These are phyloP conservation scores for Psittacus erithacus DNA, from an alignment of 2,113 vertebrate species.

Conservation along the genomic window DNA sequence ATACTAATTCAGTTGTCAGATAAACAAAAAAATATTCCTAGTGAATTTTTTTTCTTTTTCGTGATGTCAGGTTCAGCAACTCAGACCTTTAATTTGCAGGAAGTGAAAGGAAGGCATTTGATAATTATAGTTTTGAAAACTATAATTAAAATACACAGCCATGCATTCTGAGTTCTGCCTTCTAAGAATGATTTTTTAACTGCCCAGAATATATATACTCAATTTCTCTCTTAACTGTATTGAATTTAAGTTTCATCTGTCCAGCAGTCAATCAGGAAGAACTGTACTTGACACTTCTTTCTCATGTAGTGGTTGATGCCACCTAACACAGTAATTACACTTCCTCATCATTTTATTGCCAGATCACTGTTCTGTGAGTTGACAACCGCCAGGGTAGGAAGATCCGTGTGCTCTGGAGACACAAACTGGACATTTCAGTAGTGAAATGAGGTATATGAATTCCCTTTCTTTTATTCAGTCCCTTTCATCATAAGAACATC, in stretches of 20 bases:
- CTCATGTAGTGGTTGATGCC: neutral
- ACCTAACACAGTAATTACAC: neutral
- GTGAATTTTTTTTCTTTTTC: neutral
- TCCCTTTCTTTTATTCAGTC: neutral
- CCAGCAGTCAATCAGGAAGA: neutral
- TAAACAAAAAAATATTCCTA: neutral
- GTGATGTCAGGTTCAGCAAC: neutral
- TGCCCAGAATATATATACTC: neutral
- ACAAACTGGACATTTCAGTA: neutral
- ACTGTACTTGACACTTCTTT: neutral
- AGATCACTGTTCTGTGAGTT: neutral
- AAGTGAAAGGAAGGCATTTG: neutral
- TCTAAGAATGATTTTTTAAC: neutral
- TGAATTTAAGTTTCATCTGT: neutral
- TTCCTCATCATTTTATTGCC: neutral
- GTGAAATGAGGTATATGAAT: neutral
- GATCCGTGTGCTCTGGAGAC: neutral
- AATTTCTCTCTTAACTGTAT: neutral
- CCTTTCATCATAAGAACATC: neutral
- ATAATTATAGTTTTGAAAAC: slow-evolving; percentile 10
- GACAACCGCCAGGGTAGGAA: neutral
- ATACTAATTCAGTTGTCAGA: neutral
- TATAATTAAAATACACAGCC: neutral
- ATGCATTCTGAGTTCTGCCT: neutral
- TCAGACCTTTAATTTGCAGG: neutral